Evolutionary conservation across 2,797 vertebrate species (phyloP).

Genomic region (Halcyon smyrnensis): DNA sequence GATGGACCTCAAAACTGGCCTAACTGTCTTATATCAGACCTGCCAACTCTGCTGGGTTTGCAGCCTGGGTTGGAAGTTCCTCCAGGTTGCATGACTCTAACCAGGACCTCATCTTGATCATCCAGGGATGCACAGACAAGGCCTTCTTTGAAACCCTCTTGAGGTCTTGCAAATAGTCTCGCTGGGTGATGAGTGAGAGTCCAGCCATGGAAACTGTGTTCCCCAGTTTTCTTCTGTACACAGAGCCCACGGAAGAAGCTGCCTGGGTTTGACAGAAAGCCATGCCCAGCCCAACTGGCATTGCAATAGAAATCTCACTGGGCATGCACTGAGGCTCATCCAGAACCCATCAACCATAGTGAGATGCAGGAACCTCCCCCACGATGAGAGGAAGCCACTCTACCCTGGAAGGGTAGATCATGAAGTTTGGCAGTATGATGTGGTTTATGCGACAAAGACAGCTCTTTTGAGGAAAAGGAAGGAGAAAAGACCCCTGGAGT

Average conservation of each 20-base stretch:
- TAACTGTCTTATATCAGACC: background rate
- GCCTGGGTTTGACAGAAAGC: background rate
- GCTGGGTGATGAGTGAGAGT: background rate
- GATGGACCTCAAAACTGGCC: background rate
- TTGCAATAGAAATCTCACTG: background rate
- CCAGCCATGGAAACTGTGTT: background rate
- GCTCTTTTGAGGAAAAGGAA: background rate
- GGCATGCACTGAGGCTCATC: background rate
- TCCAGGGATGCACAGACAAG: background rate
- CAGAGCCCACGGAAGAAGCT: background rate
- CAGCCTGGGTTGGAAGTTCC: background rate
- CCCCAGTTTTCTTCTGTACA: background rate
- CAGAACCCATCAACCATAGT: background rate
- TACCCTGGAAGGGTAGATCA: background rate
- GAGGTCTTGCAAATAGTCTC: background rate
- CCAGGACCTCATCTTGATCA: background rate
- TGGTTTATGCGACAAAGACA: background rate
- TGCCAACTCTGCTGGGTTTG: background rate
- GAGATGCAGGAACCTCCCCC: background rate
- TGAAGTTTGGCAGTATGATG: background rate
- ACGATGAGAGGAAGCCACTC: background rate
- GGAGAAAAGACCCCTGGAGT: background rate
- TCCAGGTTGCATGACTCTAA: background rate
- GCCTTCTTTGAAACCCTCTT: background rate
- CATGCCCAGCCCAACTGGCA: background rate